Conservation (phyloP, 1,140 invertebrate genomes). For the Pseudomyrmex concolor region DNA sequence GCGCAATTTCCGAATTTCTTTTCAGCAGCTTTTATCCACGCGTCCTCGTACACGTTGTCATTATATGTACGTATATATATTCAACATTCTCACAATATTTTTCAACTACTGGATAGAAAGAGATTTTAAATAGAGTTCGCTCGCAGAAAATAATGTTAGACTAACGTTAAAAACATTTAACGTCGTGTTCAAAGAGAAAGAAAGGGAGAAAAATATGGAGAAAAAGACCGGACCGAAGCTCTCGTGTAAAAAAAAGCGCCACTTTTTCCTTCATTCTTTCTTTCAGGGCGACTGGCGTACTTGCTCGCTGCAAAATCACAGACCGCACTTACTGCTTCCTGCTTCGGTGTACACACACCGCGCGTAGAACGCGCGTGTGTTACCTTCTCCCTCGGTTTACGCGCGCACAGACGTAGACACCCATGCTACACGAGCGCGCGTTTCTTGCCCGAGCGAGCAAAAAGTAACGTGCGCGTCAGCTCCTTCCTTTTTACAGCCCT, state of each 20-base stretch:
- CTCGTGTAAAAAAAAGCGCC: slow-evolving; percentile 34
- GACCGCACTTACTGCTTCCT: slow-evolving; percentile 64
- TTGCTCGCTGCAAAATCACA: slow-evolving; percentile 63
- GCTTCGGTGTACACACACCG: slow-evolving; percentile 39
- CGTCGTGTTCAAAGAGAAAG: not conserved
- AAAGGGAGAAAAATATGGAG: not conserved
- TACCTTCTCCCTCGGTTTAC: too few species aligned
- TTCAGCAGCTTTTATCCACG: not conserved
- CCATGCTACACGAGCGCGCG: not conserved
- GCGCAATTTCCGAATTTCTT: slow-evolving; percentile 17
- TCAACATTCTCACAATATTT: not conserved
- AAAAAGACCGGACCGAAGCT: slow-evolving; percentile 17
- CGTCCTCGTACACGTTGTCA: not conserved
- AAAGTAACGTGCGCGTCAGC: slow-evolving; percentile 65
- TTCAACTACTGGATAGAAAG: not conserved
- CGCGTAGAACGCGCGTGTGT: slow-evolving; percentile 13
- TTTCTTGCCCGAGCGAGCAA: slow-evolving; percentile 61
- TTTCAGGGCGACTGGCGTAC: slow-evolving; percentile 55
- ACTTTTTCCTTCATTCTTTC: slow-evolving; percentile 44
- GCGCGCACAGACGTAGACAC: slow-evolving; percentile 4
- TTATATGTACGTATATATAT: not conserved
- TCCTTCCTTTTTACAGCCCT: slow-evolving; percentile 64
- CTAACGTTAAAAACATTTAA: slow-evolving; percentile 42
- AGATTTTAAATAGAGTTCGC: not conserved
- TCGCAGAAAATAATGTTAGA: slow-evolving; percentile 19